Evolutionary conservation across 2,113 vertebrate species (phyloP), one percentile per base, ranked within the genome.

Genomic region (Myotis brandtii): DNA sequence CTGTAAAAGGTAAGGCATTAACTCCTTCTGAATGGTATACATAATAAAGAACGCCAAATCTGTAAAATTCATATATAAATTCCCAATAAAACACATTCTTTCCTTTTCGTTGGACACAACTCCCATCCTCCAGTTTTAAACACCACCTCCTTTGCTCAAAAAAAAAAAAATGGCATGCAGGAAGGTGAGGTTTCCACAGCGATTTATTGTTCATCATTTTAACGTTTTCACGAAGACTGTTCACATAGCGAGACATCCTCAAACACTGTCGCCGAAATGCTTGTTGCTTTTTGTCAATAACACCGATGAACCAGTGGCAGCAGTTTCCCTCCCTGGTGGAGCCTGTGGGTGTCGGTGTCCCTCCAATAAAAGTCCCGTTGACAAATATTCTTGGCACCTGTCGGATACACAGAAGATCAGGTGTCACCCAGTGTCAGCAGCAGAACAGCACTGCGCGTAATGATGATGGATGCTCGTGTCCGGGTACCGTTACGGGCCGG

Each of bases 361-460:
- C 99, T 69, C 99, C 99, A 34, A 99, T 98, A 96, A 99, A 99
- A 95, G 98, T 98, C 62, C 99, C 99, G 30, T 99, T 99, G 85
- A 99, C 98, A 98, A 99, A 99, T 92, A 99, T 99, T 98, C 99
- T 98, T 14, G 99, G 99, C 23, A 99, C 23, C 56, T 62, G 56
- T 27, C 56, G 4, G 56, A 12, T 25, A 62, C 4, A 95, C 12
- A 32, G 79, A 91, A 18, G 72, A 46, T 96, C 83, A 96, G 75
- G 93, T 91, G 48, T 34, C 46, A 83, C 27, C 27, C 72, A 43
- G 27, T 48, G 17, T 89, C 62, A 69, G 59, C 91, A 77, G 21
- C 50, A 4, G 21, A 77, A 79, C 32, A 62, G 34, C 21, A 64
- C 30, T 86, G 93, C 32, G 89, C 10, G 30, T 21, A 32, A n/a